phyloP scores from a whole-genome alignment of 1,140 invertebrate species.

The Metaphire vulgaris region DNA sequence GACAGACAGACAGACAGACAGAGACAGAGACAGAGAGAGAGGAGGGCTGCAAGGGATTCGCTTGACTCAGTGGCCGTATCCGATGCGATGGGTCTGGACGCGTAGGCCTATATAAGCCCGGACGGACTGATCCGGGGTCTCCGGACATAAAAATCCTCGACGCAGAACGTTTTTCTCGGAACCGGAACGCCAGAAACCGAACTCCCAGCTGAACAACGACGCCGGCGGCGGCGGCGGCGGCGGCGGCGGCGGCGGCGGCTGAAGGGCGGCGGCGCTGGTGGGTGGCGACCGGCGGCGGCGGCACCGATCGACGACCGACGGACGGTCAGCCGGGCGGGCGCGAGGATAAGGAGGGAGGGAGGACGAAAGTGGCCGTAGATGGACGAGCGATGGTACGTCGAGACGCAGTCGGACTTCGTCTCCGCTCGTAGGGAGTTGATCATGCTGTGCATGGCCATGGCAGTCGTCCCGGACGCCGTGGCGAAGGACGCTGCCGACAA shows the following conservation, averaged over 20 bases:
- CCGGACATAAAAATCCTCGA: too few relatives aligned
- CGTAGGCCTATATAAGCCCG: too few relatives aligned
- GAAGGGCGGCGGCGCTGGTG: not conserved
- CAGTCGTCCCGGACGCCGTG: not conserved
- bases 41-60: too few relatives aligned
- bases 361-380: not conserved
- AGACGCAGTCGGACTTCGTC: not conserved
- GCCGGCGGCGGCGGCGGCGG: too few relatives aligned
- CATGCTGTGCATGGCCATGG: not conserved
- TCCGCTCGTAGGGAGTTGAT: not conserved
- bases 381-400: not conserved
- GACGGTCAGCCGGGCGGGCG: not conserved
- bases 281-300: not conserved
- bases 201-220: not conserved
- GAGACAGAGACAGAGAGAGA: too few relatives aligned
- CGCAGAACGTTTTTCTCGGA: too few relatives aligned
- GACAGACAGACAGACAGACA: too few relatives aligned
- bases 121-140: too few relatives aligned
- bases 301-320: not conserved
- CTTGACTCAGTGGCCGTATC: too few relatives aligned
- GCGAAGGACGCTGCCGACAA: not conserved
- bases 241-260: not conserved
- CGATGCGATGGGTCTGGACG: too few relatives aligned
- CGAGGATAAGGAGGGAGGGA: not conserved
- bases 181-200: not conserved